Conservation (phyloP, 1,140 invertebrate species). For the Lycorma delicatula region DNA sequence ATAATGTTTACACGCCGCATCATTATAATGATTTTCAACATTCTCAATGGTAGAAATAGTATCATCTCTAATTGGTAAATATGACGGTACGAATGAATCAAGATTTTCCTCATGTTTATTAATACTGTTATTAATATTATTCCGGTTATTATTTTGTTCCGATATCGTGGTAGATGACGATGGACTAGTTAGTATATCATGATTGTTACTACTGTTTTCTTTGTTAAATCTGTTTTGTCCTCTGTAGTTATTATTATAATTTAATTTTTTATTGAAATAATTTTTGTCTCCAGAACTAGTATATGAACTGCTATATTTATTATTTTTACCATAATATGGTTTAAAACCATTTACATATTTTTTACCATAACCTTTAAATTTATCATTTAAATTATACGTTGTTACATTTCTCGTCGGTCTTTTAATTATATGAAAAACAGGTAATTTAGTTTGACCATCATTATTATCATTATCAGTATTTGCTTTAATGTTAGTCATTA, state of each 20-base stretch:
- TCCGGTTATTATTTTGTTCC: slow-evolving; percentile 24
- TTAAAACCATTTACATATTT: not conserved
- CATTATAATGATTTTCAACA: no score
- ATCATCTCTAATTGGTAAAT: not conserved
- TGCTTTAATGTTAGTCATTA: slow-evolving; percentile 10
- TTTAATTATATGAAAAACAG: not conserved
- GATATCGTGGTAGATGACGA: slow-evolving; percentile 28
- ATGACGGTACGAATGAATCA: not conserved
- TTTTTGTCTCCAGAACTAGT: not conserved
- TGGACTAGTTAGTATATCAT: slow-evolving; percentile 29
- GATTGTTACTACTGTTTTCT: slow-evolving; percentile 13
- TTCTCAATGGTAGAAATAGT: no score
- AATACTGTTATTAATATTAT: not conserved
- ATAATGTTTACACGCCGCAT: not conserved
- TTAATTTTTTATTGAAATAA: not conserved
- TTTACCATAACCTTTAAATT: not conserved
- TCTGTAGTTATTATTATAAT: not conserved
- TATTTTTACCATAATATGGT: not conserved
- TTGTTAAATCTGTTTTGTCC: slow-evolving; percentile 16
- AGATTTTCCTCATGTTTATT: not conserved
- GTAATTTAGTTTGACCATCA: not conserved
- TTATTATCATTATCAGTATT: not conserved
- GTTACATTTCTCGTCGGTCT: not conserved
- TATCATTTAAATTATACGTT: not conserved
- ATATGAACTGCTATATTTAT: slow-evolving; percentile 6